phyloP scores from a whole-genome alignment of 2,888 invertebrate genomes.

The Melangyna quadrimaculata region DNA sequence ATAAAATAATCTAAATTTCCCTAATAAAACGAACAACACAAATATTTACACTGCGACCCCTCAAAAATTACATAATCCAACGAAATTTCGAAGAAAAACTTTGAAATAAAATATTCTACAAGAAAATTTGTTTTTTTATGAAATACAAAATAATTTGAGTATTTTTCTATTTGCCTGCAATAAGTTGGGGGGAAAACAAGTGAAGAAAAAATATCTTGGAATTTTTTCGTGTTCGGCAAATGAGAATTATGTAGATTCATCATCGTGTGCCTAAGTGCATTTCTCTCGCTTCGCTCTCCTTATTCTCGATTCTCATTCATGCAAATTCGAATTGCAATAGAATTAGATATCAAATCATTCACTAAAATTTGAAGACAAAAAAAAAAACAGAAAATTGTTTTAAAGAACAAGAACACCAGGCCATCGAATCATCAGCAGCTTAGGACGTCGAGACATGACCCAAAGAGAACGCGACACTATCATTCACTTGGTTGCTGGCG shows the following conservation, averaged over 20 bases:
- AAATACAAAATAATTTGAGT: background rate
- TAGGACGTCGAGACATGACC: slow-evolving; percentile 76
- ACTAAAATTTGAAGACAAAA: slow-evolving; percentile 2
- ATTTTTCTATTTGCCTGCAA: background rate
- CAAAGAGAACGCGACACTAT: slow-evolving; percentile 90
- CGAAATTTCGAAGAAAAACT: slow-evolving; percentile 29
- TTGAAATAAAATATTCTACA: slow-evolving; percentile 9
- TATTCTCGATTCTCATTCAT: background rate
- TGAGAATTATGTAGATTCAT: slow-evolving; percentile 49
- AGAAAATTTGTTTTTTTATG: background rate
- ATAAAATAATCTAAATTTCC: background rate
- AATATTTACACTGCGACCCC: slow-evolving; percentile 7
- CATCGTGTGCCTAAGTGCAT: background rate
- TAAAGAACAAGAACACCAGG: background rate
- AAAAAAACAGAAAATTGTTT: background rate
- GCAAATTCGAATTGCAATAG: slow-evolving; percentile 3
- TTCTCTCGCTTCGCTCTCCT: background rate
- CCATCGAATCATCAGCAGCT: slow-evolving; percentile 8
- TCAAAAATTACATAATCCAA: slow-evolving; percentile 59
- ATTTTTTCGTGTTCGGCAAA: background rate
- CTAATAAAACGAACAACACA: background rate
- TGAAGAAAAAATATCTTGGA: background rate
- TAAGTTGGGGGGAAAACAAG: background rate
- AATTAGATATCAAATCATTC: slow-evolving; percentile 1
- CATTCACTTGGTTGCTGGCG: slow-evolving; percentile 97